Percentiles rank a stretch among this genome's conserved stretches.
Conservation (phyloP, 2,888 invertebrate species). For the Epiblema foenella region DNA sequence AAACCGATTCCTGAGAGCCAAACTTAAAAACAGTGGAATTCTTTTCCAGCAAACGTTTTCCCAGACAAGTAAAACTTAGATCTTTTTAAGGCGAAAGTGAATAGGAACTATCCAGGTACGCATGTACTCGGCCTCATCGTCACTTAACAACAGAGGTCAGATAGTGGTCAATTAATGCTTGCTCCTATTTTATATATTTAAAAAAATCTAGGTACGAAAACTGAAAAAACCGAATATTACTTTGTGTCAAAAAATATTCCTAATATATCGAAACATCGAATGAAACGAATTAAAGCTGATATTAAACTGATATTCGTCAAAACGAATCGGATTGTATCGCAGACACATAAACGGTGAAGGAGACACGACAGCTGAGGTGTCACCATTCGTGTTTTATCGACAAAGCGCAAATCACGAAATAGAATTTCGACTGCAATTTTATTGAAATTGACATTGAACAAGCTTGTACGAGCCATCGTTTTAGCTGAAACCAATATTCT, state of each 20-base stretch:
- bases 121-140: no score
- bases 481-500: constrained; percentile 6
- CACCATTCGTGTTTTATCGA: constrained; percentile 29
- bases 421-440: constrained; percentile 36
- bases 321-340: constrained; percentile 10
- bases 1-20: no score
- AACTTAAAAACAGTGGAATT: no score
- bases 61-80: no score
- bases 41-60: no score
- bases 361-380: constrained; percentile 42
- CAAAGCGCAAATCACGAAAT: constrained; percentile 36
- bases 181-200: no score
- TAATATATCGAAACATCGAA: neutral
- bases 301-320: constrained; percentile 12
- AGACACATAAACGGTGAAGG: constrained; percentile 18
- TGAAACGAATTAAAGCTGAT: neutral
- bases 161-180: no score
- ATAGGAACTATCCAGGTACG: no score
- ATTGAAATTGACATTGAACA: constrained; percentile 26
- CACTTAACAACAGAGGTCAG: no score
- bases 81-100: no score
- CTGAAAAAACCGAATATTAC: no score
- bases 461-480: constrained; percentile 9
- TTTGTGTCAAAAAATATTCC: neutral
- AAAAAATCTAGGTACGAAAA: no score